Conservation (phyloP, 2,888 invertebrate species). For the Gasteruption jaculator region DNA sequence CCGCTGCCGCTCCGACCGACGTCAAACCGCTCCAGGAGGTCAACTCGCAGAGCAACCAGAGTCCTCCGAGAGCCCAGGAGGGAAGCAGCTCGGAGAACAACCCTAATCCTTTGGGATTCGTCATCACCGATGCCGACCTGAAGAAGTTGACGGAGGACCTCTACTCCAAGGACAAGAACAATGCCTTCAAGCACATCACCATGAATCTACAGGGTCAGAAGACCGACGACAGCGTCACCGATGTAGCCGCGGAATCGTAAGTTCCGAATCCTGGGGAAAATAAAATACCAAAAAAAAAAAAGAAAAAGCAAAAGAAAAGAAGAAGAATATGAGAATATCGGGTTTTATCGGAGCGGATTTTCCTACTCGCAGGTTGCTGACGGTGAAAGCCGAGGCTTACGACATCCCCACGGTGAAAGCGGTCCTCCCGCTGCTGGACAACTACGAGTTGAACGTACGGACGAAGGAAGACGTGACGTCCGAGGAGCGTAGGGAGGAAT, state of each 20-base stretch:
- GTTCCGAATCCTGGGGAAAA: slow-evolving; percentile 37
- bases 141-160: slow-evolving; percentile 68
- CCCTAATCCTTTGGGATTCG: slow-evolving; percentile 35
- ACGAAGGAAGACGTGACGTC: slow-evolving; percentile 71
- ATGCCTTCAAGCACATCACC: slow-evolving; percentile 65
- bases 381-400: slow-evolving; percentile 61
- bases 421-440: slow-evolving; percentile 69
- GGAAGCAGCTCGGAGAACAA: slow-evolving; percentile 23
- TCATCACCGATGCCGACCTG: slow-evolving; percentile 62
- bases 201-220: slow-evolving; percentile 75
- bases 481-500: slow-evolving; percentile 72
- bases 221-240: slow-evolving; percentile 64
- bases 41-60: slow-evolving; percentile 3
- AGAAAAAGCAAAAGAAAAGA: no score
- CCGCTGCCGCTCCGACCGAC: slow-evolving; percentile 11
- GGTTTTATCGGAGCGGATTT: no score
- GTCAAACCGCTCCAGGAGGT: no score
- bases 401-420: slow-evolving; percentile 72
- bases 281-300: no score
- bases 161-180: slow-evolving; percentile 68
- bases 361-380: slow-evolving; percentile 68
- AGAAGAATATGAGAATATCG: no score
- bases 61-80: slow-evolving; percentile 16
- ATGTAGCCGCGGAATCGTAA: slow-evolving; percentile 75
- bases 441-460: slow-evolving; percentile 73